phyloP scores from a whole-genome alignment of 2,797 vertebrate genomes.

The Coluber constrictor region DNA sequence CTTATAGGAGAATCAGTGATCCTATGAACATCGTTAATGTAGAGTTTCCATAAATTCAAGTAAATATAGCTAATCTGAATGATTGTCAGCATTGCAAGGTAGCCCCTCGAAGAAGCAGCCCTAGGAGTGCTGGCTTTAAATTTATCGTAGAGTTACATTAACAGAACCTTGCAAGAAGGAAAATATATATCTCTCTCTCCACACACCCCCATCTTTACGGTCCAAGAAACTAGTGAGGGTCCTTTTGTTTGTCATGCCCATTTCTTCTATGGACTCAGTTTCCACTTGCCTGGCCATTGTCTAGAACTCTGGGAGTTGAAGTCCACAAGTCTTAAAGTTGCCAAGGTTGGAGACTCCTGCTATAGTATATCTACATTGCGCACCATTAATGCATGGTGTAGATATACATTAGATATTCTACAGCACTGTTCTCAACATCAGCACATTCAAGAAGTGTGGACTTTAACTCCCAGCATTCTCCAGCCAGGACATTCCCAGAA shows the following conservation, averaged over 20 bases:
- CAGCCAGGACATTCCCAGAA: neutral
- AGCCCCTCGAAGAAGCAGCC: neutral
- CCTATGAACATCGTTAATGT: neutral
- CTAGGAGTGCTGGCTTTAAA: neutral
- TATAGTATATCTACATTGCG: neutral
- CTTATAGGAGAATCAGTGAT: neutral
- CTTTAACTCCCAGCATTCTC: neutral
- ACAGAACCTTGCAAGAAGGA: neutral
- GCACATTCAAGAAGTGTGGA: neutral
- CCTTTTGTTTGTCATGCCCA: neutral
- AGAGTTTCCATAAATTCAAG: neutral
- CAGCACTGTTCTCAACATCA: neutral
- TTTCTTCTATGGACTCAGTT: neutral
- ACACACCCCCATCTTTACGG: neutral
- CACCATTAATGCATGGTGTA: neutral
- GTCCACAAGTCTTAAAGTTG: no score
- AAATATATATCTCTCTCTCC: neutral
- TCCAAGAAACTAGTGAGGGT: neutral
- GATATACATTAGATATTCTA: neutral
- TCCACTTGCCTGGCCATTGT: neutral
- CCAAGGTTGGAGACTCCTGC: neutral
- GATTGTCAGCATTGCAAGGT: neutral
- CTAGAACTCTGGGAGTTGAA: neutral
- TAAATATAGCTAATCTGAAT: neutral
- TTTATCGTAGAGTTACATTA: neutral